Evolutionary conservation across 2,888 invertebrate genomes (phyloP).

Genomic region (Clepsis dumicolana): DNA sequence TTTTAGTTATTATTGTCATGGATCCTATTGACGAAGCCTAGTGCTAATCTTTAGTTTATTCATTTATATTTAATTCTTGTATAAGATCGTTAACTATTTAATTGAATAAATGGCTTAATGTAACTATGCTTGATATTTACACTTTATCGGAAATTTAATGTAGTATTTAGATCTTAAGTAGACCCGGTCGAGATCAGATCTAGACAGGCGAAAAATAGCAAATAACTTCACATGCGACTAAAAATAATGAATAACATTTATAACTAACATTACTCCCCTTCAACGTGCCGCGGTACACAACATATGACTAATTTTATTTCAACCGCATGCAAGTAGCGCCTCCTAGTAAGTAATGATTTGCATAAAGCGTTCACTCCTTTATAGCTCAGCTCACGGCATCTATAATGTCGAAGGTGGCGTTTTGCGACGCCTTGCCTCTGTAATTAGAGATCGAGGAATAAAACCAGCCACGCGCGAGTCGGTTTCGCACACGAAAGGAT

Average conservation of each 20-base stretch:
- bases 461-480: constrained; percentile 38
- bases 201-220: neutral
- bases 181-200: neutral
- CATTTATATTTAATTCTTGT: too few species aligned
- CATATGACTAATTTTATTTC: constrained; percentile 30
- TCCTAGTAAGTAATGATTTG: constrained; percentile 73
- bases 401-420: constrained; percentile 77
- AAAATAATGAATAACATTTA: neutral
- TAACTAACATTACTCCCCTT: constrained; percentile 12
- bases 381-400: constrained; percentile 78
- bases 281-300: constrained; percentile 13
- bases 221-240: neutral
- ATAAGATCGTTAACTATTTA: too few species aligned
- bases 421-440: constrained; percentile 75
- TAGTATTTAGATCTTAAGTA: neutral
- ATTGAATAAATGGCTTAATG: too few species aligned
- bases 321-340: constrained; percentile 24
- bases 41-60: too few species aligned
- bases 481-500: too few species aligned
- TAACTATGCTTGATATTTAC: too few species aligned
- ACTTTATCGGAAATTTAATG: too few species aligned
- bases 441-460: constrained; percentile 74
- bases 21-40: too few species aligned
- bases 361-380: constrained; percentile 77
- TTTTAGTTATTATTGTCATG: too few species aligned